Conservation (phyloP, 2,113 vertebrate species). For the Corydoras maculifer region DNA sequence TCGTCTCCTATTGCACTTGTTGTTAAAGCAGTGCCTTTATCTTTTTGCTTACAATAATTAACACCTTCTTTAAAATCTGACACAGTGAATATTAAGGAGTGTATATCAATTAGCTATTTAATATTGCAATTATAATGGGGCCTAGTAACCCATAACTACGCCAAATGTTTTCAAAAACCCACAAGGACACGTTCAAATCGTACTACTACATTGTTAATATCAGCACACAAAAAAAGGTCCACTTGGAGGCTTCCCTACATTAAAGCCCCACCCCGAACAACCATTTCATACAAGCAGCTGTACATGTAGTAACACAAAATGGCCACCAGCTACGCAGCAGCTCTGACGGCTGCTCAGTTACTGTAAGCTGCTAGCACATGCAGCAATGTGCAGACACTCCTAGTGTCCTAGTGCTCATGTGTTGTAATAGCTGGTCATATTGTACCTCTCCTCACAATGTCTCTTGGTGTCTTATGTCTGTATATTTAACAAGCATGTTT, state of each 20-base stretch:
- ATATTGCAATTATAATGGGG: too few relatives aligned
- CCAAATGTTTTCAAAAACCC: background rate
- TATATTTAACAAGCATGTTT: too few relatives aligned
- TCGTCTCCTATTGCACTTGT: background rate
- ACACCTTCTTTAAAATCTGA: background rate
- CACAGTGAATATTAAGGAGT: too few relatives aligned
- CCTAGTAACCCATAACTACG: too few relatives aligned
- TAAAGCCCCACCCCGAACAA: conserved; percentile 14
- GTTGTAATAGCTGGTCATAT: too few relatives aligned
- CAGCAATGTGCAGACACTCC: background rate
- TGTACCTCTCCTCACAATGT: too few relatives aligned
- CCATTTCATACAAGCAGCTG: conserved; percentile 17
- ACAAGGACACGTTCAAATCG: background rate
- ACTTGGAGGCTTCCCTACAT: conserved; percentile 4
- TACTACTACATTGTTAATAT: background rate
- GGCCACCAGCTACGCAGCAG: conserved; percentile 32
- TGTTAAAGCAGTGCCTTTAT: background rate
- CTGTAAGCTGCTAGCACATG: conserved; percentile 4
- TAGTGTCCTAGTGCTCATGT: background rate
- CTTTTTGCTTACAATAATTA: background rate
- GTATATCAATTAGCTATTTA: too few relatives aligned
- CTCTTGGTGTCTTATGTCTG: background rate
- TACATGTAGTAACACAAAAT: conserved; percentile 44
- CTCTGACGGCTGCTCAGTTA: conserved; percentile 10
- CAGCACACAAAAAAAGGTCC: background rate